Evolutionary conservation across 2,797 vertebrate genomes (phyloP), one percentile per base, ranked within the genome.

Genomic region (Oreortyx pictus): DNA sequence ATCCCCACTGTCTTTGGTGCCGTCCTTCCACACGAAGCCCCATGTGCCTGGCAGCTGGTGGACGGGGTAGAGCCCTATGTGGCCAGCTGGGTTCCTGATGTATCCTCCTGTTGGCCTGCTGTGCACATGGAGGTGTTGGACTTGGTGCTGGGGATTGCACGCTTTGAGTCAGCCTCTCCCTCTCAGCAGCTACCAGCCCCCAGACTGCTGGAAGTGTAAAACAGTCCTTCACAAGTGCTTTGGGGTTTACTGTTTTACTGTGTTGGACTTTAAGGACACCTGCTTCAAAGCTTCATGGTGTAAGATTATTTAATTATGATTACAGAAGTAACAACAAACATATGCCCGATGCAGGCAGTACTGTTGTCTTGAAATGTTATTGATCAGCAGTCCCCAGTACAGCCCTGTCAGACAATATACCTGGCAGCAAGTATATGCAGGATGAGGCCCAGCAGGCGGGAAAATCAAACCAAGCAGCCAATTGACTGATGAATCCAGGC

Each of bases 251-350:
- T 89, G 79, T 87, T 89, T 89, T 88, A 52, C 37, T 47, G 2
- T 11, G 20, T 68, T 81, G 84, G 80, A 56, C 49, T 37, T 76
- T 54, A 87, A 89, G 50, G 70, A 62, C 71, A 77, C 77, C 73
- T 89, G 74, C 82, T 90, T 83, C 89, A 86, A 79, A 91, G 80
- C 82, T 92, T 95, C 77, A 77, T 93, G 86, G 85, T 41, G 61
- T 77, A 86, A 82, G 49, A n/a, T 79, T 86, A 88, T 88, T 70
- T 89, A 86, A 77, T 95, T 94, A 74, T 84, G 90, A 86, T 1
- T 4, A 12, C 76, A 68, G 41, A 76, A 92, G 52, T 65, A 91
- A 71, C 89, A 92, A 92, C 37, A 84, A 95, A 25, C 47, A 78
- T 93, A 49, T 73, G 29, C 46, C 82, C 85, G 25, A 76, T 89